These are phyloP conservation scores for Apodemus agrarius DNA, from an alignment of 2,797 vertebrate genomes.

Conservation along the genomic window DNA sequence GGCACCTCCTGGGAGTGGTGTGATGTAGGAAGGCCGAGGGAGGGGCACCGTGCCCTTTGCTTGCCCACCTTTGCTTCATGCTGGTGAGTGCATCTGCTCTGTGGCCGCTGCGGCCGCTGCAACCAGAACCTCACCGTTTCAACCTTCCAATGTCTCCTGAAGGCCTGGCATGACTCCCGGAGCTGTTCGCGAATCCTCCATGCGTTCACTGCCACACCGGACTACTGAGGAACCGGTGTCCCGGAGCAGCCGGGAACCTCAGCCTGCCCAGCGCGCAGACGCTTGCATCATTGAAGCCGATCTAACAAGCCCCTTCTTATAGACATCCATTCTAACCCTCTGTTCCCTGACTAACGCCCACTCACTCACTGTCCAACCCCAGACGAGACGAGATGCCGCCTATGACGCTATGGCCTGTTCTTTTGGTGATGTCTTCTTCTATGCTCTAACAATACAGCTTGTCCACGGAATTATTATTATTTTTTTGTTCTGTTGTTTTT, in stretches of 20 bases:
- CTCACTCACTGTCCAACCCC: not conserved
- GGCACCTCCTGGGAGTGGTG: not conserved
- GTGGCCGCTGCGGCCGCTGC: too few relatives aligned
- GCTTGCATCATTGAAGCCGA: not conserved
- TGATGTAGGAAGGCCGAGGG: too few relatives aligned
- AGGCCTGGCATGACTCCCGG: not conserved
- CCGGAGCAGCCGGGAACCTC: not conserved
- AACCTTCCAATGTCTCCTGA: not conserved
- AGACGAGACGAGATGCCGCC: not conserved
- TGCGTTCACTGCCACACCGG: too few relatives aligned
- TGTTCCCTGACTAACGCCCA: not conserved
- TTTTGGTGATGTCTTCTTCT: not conserved
- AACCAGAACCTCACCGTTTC: not conserved
- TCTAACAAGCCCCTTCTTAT: too few relatives aligned
- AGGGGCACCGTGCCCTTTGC: not conserved
- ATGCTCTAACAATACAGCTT: not conserved
- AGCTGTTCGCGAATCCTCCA: not conserved
- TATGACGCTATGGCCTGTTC: not conserved
- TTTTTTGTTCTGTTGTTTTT: too few relatives aligned
- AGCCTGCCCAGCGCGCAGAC: not conserved
- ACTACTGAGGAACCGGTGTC: not conserved
- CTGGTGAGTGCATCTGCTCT: not conserved
- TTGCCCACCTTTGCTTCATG: not conserved
- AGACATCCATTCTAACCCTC: not conserved
- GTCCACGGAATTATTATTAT: not conserved